Evolutionary conservation across 2,113 vertebrate species (phyloP).

Genomic region (Pipra filicauda): DNA sequence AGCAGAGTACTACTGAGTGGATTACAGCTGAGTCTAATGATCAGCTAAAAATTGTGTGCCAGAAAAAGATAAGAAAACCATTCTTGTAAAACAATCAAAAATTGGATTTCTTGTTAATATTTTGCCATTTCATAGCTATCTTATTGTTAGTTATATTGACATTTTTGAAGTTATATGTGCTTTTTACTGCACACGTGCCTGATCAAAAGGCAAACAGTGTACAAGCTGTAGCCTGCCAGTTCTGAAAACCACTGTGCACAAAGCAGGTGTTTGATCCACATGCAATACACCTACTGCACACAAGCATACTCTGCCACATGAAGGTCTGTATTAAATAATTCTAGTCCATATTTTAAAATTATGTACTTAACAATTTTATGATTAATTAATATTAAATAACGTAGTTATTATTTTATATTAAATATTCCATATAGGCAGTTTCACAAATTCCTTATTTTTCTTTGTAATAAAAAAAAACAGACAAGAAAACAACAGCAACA

Average conservation of each 20-base stretch:
- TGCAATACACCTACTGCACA: not conserved
- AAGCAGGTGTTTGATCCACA: slow-evolving; percentile 4
- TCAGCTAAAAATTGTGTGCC: not conserved
- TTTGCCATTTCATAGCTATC: not conserved
- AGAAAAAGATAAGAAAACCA: slow-evolving; percentile 40
- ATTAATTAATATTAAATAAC: not conserved
- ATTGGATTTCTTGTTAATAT: slow-evolving; percentile 31
- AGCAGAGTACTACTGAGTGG: not conserved
- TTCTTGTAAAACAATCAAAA: slow-evolving; percentile 11
- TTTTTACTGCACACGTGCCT: not conserved
- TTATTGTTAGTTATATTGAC: not conserved
- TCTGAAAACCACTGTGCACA: not conserved
- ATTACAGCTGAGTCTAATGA: slow-evolving; percentile 6
- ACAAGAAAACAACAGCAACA: not conserved
- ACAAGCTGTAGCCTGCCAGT: not conserved
- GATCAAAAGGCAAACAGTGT: not conserved
- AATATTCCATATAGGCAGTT: not conserved
- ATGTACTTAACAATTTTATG: not conserved
- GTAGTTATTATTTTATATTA: not conserved
- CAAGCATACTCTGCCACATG: not conserved
- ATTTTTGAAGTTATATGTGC: not conserved
- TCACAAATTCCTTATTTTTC: not conserved
- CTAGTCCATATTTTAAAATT: not conserved
- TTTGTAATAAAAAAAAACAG: not conserved
- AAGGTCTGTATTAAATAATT: not conserved